These are phyloP conservation scores for Drosophila yakuba DNA, from an alignment of 1,140 invertebrate genomes.

Conservation along the genomic window DNA sequence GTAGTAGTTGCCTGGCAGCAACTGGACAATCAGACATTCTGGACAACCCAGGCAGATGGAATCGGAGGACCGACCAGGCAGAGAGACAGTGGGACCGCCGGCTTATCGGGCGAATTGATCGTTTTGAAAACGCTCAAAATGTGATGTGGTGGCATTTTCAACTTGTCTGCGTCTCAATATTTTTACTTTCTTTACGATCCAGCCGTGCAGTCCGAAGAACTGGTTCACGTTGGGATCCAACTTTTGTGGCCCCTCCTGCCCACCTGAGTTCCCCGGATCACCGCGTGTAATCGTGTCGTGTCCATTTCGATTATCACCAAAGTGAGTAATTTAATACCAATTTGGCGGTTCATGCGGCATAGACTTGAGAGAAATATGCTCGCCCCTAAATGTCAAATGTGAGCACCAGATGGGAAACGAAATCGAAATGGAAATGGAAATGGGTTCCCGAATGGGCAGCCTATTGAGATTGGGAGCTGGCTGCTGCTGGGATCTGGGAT, in stretches of 20 bases:
- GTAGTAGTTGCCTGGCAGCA: slow-evolving; percentile 34
- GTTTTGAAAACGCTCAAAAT: slow-evolving; percentile 84
- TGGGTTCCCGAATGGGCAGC: slow-evolving; percentile 25
- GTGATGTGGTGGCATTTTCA: slow-evolving; percentile 85
- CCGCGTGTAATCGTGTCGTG: slow-evolving; percentile 73
- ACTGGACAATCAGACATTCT: background rate
- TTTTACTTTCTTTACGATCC: slow-evolving; percentile 80
- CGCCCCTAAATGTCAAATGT: slow-evolving; percentile 81
- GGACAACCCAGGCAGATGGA: background rate
- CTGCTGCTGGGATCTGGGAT: slow-evolving; percentile 26
- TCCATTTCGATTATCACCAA: slow-evolving; percentile 84
- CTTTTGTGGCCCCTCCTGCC: background rate
- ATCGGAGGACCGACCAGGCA: too few species aligned
- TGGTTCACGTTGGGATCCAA: slow-evolving; percentile 61
- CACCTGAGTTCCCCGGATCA: slow-evolving; percentile 7
- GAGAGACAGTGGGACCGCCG: background rate
- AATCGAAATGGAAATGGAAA: slow-evolving; percentile 55
- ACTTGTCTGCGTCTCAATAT: slow-evolving; percentile 84
- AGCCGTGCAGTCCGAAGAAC: slow-evolving; percentile 55
- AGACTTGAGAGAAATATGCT: slow-evolving; percentile 78
- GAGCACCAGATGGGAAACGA: slow-evolving; percentile 68
- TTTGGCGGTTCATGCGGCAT: slow-evolving; percentile 70
- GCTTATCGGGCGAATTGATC: slow-evolving; percentile 83
- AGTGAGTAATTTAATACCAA: slow-evolving; percentile 84
- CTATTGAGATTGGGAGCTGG: slow-evolving; percentile 42